Base-by-base conservation (phyloP, 2,888 invertebrate genomes). In the Epinotia bilunana region DNA sequence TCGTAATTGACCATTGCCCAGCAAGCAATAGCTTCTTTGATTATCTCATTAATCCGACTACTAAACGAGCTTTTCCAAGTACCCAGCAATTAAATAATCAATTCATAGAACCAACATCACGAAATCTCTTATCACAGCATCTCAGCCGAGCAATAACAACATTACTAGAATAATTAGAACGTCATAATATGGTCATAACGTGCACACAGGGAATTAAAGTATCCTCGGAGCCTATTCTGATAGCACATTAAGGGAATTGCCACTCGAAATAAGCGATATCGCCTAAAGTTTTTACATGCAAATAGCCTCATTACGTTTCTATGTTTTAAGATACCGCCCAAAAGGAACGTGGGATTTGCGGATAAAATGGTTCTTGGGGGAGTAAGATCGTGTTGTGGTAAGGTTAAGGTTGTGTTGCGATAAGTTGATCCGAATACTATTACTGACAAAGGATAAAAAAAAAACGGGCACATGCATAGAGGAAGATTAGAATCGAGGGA, bases 241-340 rank as follows among this genome's bases (percentile, higher is more conserved):
- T 70, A 70, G 58, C 58, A 53, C 63, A 60, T 74, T 74, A 74
- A 23, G 63, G 70, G 64, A 74, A 74, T 74, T 74, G 70, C 74
- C 74, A 70, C 69, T 74, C 53, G 70, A 74, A 74, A 74, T 64
- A 74, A 70, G 70, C 74, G 64, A 74, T 70, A 74, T 58, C 74
- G 70, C 53, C 74, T 70, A 23, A n/a, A 69, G 60, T 70, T 70
- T 74, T 74, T 64, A 63, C 74, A 74, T 69, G 33, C 49, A 74
- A 74, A 74, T 63, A 58, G 63, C 74, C 69, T 74, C 33, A 74
- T 74, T 74, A 58, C 57, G 69, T 39, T 39, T 18, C 33, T 39
- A 67, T 64, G 63, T 70, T 70, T 64, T 60, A 23, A 49, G 39
- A 23, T 64, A 12, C 20, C 2, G n/a, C 49, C 20, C 20, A 20